Base-by-base conservation (phyloP, 2,797 vertebrate genomes). In the Sus cebifrons region DNA sequence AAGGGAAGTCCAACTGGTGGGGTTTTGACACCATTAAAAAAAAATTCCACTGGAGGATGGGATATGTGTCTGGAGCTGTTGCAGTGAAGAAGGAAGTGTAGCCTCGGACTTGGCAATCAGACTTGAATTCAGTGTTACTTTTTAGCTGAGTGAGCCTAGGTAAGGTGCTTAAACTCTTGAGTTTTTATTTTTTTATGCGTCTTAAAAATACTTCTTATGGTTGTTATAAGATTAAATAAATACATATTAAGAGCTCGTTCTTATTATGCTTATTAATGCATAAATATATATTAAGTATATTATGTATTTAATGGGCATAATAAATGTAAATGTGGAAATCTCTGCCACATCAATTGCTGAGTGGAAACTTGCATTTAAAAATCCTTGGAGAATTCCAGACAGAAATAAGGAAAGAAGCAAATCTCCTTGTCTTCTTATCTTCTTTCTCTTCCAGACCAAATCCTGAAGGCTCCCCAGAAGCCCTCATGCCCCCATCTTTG, bases 81-180 rank as follows among this genome's bases (percentile, higher is more conserved):
- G 21, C 40, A 17, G 21, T 77, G 1, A 5, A 65, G 67, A 20
- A 64, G 49, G 12, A 94, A 60, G 21, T 64, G 25, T 17, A 68
- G n/a, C 20, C 20, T 75, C 73, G 73, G 86, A 86, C n/a, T 54
- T 56, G 54, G 71, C 25, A 68, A 2, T 84, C 20, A n/a, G 82
- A 88, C 36, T 29, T 14, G 8, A 89, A 18, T 90, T 89, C 13
- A 90, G 25, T 83, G 44, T 81, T 87, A 73, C 11, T 49, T 86
- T 88, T 89, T 91, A 96, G 60, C 70, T 86, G 54, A 89, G 75
- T 84, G 65, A 94, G 36, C 74, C 18, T 78, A 77, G 70, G n/a
- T 20, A 91, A 92, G 64, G 16, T 14, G 67, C 18, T 91, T 92
- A 78, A 11, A 62, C 58, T 89, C 58, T 94, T 93, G 56, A 78